Conservation (phyloP, 2,888 invertebrate species). For the Lutraria lutraria region DNA sequence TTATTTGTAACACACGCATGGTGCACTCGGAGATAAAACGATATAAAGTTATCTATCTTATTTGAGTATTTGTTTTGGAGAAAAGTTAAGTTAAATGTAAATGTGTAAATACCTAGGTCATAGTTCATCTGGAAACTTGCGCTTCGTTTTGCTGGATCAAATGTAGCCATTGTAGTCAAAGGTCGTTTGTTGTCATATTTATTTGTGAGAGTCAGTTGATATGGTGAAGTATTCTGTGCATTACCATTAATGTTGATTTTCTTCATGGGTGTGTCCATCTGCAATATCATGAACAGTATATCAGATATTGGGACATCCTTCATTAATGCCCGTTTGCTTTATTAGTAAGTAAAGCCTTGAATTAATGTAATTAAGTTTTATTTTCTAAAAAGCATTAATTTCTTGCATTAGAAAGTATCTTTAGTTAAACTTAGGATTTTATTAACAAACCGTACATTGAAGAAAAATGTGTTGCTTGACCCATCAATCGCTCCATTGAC, state of each 20-base stretch:
- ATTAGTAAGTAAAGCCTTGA: neutral
- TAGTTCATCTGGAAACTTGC: slow-evolving; percentile 70
- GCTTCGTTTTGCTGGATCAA: slow-evolving; percentile 60
- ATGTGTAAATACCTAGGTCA: slow-evolving; percentile 64
- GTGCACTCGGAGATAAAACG: neutral
- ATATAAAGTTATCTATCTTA: neutral
- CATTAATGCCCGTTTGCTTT: neutral
- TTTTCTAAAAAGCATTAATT: too few species aligned
- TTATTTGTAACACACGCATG: neutral
- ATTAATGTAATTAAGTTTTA: neutral
- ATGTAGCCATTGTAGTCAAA: slow-evolving; percentile 64
- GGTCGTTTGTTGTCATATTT: slow-evolving; percentile 66
- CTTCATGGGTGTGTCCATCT: slow-evolving; percentile 76
- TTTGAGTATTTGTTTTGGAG: neutral
- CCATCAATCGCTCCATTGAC: slow-evolving; percentile 73
- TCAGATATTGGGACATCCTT: neutral
- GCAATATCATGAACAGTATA: neutral
- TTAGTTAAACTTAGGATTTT: neutral
- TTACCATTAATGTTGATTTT: slow-evolving; percentile 72
- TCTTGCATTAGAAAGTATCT: too few species aligned
- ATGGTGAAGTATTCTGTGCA: slow-evolving; percentile 64
- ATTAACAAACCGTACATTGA: slow-evolving; percentile 71
- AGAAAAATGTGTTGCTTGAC: slow-evolving; percentile 66
- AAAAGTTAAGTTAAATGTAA: neutral
- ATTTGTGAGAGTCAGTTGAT: slow-evolving; percentile 64